Evolutionary conservation across 2,797 vertebrate genomes (phyloP).

Genomic region (Sternotherus odoratus): DNA sequence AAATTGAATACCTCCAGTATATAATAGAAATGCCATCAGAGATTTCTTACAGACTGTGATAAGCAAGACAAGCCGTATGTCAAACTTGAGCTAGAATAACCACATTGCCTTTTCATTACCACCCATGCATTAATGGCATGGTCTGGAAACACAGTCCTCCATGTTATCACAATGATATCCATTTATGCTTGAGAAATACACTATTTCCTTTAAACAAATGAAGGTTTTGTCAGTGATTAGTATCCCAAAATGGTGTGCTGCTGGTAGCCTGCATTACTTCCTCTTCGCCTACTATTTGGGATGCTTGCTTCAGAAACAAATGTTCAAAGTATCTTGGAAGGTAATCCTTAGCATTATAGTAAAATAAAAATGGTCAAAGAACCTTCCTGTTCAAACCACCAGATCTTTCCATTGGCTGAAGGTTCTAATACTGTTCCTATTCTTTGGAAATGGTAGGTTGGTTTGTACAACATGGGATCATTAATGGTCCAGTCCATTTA

Average conservation of each 20-base stretch:
- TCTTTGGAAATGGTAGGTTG: background rate
- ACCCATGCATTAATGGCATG: background rate
- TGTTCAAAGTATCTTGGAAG: background rate
- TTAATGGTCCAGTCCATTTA: background rate
- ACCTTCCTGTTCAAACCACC: background rate
- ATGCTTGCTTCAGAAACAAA: background rate
- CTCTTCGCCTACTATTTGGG: background rate
- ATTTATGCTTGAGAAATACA: background rate
- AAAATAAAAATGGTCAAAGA: background rate
- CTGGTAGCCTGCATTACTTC: background rate
- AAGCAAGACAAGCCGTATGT: constrained; percentile 7
- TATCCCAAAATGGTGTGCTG: background rate
- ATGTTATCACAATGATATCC: background rate
- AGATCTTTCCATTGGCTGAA: background rate
- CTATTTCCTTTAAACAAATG: background rate
- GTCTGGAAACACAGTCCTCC: background rate
- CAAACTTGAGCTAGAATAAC: background rate
- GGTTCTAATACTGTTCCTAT: background rate
- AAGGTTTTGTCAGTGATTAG: background rate
- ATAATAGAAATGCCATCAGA: constrained; percentile 47
- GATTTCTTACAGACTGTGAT: constrained; percentile 55
- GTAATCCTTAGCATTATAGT: background rate
- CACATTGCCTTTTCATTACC: background rate
- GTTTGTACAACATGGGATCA: background rate
- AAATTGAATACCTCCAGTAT: fast-evolving